Percentiles rank a stretch among this genome's conserved stretches.
These are phyloP conservation scores for Sinhomidia bicolor DNA, from an alignment of 2,888 invertebrate species.

Conservation along the genomic window DNA sequence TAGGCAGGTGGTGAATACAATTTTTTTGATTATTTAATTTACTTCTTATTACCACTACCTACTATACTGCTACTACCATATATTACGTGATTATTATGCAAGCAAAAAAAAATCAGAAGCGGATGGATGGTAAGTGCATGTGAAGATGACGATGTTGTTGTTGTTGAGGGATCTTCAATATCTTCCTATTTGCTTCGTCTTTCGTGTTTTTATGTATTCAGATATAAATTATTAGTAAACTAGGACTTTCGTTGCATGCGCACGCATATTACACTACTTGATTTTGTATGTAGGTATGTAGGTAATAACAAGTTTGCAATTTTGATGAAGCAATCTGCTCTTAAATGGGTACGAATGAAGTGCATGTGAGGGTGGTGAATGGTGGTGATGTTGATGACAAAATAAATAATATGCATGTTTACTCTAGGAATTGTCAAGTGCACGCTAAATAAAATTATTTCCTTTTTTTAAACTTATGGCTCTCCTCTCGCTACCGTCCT, in stretches of 20 bases:
- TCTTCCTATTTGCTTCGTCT: too few species aligned
- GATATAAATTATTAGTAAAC: constrained; percentile 25
- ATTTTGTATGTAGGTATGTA: too few species aligned
- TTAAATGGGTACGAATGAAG: neutral
- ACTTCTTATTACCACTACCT: neutral
- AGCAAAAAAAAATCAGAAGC: constrained; percentile 25
- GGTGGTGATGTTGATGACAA: too few species aligned
- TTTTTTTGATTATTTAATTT: constrained; percentile 30
- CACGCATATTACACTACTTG: neutral
- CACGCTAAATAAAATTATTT: constrained; percentile 45
- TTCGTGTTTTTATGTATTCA: constrained; percentile 14
- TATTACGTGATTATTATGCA: constrained; percentile 22
- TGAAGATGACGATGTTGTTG: neutral
- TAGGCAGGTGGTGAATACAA: neutral
- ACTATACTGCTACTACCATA: neutral
- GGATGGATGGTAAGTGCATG: constrained; percentile 34
- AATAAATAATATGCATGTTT: neutral
- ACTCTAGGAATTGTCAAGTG: constrained; percentile 56
- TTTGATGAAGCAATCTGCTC: constrained; percentile 8
- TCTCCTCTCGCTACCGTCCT: neutral
- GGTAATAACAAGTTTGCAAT: too few species aligned
- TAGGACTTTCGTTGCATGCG: constrained; percentile 33
- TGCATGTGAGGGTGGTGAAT: too few species aligned
- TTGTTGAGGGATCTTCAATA: constrained; percentile 37
- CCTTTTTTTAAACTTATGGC: constrained; percentile 18